Evolutionary conservation across 2,113 vertebrate species (phyloP).

Genomic region (Cynopterus brachyotis): DNA sequence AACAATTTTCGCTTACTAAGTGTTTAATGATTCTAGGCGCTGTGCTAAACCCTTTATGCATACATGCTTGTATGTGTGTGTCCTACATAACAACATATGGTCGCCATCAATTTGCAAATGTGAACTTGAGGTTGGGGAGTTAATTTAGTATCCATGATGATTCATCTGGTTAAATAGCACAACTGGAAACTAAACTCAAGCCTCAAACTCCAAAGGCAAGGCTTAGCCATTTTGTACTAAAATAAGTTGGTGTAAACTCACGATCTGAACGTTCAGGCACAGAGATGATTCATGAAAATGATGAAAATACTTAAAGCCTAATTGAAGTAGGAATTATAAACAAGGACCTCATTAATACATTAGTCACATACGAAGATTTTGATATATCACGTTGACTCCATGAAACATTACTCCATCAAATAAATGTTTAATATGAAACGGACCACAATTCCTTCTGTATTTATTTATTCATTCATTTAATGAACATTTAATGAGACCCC

Average conservation of each 20-base stretch:
- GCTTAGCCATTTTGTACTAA: neutral
- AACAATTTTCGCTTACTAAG: neutral
- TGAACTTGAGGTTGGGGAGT: neutral
- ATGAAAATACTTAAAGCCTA: neutral
- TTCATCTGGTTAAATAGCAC: neutral
- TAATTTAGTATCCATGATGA: neutral
- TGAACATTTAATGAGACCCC: constrained; percentile 53
- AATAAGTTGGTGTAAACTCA: neutral
- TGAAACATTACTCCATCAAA: constrained; percentile 5
- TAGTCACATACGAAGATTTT: neutral
- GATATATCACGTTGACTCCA: neutral
- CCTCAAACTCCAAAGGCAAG: neutral
- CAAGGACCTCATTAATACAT: neutral
- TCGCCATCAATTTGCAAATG: neutral
- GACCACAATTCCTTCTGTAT: neutral
- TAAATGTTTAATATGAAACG: constrained; percentile 52
- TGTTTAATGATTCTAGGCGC: neutral
- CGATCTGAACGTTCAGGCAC: neutral
- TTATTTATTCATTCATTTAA: constrained; percentile 57
- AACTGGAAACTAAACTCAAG: neutral
- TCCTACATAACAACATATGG: neutral
- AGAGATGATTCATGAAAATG: neutral
- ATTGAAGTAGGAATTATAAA: neutral
- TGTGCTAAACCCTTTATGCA: neutral
- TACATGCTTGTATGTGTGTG: too few species aligned